A percentile compares a stretch with the other conserved stretches of the same genome.
Conservation (phyloP, 2,113 vertebrate genomes). For the Pitta sordida region DNA sequence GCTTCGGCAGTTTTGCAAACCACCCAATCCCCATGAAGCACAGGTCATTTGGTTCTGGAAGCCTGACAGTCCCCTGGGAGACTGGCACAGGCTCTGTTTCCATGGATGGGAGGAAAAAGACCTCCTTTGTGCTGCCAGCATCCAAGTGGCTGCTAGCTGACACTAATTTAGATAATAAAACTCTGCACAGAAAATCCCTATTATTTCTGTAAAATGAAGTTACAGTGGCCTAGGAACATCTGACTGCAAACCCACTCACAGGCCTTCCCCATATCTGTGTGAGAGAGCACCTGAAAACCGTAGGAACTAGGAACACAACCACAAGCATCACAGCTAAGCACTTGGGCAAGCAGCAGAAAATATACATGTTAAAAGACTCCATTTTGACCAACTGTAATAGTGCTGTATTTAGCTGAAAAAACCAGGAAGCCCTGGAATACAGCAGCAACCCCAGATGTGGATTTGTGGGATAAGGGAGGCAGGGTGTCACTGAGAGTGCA, state of each 20-base stretch:
- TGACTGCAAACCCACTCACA: not conserved
- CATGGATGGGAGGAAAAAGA: not conserved
- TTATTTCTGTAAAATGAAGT: not conserved
- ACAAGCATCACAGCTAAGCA: accelerated
- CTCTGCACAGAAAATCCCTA: not conserved
- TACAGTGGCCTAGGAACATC: not conserved
- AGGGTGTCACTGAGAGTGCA: not conserved
- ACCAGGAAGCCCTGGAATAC: not conserved
- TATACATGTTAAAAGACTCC: not conserved
- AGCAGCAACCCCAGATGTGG: not conserved
- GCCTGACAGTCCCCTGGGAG: not conserved
- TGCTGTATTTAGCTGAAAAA: not conserved
- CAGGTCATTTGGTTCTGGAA: not conserved
- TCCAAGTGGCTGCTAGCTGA: not conserved
- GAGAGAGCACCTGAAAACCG: not conserved
- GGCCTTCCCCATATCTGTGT: not conserved
- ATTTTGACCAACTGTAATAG: not conserved
- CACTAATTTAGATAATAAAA: not conserved
- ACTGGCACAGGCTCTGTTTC: not conserved
- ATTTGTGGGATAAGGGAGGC: not conserved
- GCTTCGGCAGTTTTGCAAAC: not conserved
- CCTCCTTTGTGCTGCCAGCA: not conserved
- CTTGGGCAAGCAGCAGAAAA: not conserved
- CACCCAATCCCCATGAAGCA: accelerated
- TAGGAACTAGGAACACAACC: not conserved